A percentile compares a stretch with the other conserved stretches of the same genome.
Evolutionary conservation across 1,140 invertebrate genomes (phyloP).

Genomic region (Ruditapes philippinarum): DNA sequence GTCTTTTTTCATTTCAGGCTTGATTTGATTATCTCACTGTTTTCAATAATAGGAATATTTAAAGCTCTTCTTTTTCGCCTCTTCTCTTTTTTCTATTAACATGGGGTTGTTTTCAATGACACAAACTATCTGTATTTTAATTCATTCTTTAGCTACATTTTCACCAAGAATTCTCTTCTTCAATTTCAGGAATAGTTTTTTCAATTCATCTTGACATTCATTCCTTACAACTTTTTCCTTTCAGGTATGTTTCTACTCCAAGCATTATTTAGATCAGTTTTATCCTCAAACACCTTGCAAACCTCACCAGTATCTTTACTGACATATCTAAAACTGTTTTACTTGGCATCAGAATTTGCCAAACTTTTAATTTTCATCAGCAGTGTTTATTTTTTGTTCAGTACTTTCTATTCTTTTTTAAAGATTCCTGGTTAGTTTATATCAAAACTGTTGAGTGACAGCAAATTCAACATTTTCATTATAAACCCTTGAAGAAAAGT

Average conservation of each 20-base stretch:
- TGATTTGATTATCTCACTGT: not conserved
- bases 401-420: too few relatives aligned
- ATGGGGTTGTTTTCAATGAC: not conserved
- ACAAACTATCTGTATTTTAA: not conserved
- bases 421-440: too few relatives aligned
- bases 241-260: not conserved
- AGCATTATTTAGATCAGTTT: not conserved
- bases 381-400: too few relatives aligned
- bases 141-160: not conserved
- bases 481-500: too few relatives aligned
- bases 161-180: not conserved
- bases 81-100: not conserved
- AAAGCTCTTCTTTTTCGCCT: slow-evolving; percentile 25
- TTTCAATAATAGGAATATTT: not conserved
- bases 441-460: too few relatives aligned
- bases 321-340: too few relatives aligned
- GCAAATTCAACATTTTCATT: too few relatives aligned
- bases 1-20: not conserved
- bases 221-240: not conserved
- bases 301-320: too few relatives aligned
- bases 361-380: too few relatives aligned
- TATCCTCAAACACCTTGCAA: not conserved
- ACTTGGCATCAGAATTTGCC: too few relatives aligned
- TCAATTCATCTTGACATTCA: not conserved
- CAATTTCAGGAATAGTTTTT: not conserved